Conservation (phyloP, 1,140 invertebrate genomes). For the Drosophila subobscura region DNA sequence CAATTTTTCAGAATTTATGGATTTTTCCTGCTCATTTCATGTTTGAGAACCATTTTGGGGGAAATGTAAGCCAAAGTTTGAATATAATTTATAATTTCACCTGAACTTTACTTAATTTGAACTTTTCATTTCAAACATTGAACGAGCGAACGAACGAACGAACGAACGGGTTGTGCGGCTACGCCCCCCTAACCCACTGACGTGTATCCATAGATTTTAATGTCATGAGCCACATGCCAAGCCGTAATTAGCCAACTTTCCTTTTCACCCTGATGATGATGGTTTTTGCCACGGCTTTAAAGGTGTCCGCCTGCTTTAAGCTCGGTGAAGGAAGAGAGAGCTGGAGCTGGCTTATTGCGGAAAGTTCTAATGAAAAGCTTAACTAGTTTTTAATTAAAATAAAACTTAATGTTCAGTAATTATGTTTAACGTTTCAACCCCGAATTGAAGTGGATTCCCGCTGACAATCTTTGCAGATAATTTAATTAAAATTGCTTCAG, state of each 20-base stretch:
- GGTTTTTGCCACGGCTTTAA: conserved; percentile 19
- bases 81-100: conserved; percentile 37
- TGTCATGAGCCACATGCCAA: conserved; percentile 75
- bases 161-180: conserved; percentile 14
- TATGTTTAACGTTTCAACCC: too few species aligned
- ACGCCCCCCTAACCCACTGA: conserved; percentile 24
- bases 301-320: conserved; percentile 30
- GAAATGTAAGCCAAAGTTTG: not conserved
- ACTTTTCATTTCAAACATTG: conserved; percentile 38
- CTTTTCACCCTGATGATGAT: conserved; percentile 34
- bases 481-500: too few species aligned
- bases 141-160: conserved; percentile 9
- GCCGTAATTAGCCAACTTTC: conserved; percentile 62
- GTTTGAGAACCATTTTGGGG: conserved; percentile 4
- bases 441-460: too few species aligned
- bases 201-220: conserved; percentile 56
- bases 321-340: conserved; percentile 9
- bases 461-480: too few species aligned
- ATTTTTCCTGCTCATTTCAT: conserved; percentile 45
- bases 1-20: conserved; percentile 63
- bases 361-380: conserved; percentile 14
- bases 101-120: conserved; percentile 34
- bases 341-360: conserved; percentile 2
- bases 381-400: conserved; percentile 17
- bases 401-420: too few species aligned